Percentiles rank a stretch among this genome's conserved stretches.
phyloP scores from a whole-genome alignment of 1,140 invertebrate species.

The Chironomus striatipennis region DNA sequence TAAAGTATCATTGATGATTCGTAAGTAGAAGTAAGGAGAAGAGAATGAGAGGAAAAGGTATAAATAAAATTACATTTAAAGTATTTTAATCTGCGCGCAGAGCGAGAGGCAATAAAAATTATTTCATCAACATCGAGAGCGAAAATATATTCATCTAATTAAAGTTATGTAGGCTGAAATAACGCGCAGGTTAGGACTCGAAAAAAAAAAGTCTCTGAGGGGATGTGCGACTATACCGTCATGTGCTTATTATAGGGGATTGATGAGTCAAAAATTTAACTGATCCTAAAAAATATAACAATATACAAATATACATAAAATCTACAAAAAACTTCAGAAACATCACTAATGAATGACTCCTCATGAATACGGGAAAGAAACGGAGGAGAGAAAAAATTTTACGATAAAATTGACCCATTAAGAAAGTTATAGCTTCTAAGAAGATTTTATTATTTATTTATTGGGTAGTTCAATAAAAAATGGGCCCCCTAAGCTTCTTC shows the following conservation, averaged over 20 bases:
- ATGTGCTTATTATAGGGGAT: too few species aligned
- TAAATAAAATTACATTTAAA: constrained; percentile 15
- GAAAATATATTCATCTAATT: constrained; percentile 10
- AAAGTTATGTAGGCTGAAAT: constrained; percentile 1
- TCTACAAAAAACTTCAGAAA: too few species aligned
- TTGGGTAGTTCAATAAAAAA: too few species aligned
- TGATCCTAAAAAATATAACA: too few species aligned
- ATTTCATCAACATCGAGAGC: constrained; percentile 7
- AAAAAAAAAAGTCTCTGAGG: not conserved
- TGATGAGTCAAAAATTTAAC: too few species aligned
- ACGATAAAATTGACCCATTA: constrained; percentile 4
- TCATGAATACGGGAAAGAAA: not conserved
- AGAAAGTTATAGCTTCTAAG: not conserved
- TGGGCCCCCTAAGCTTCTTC: too few species aligned
- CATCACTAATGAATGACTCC: not conserved
- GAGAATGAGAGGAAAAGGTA: not conserved
- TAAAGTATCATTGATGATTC: not conserved
- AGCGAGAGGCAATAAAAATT: constrained; percentile 8
- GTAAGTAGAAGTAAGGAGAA: not conserved
- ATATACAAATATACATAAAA: too few species aligned
- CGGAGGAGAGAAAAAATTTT: not conserved
- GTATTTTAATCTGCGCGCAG: constrained; percentile 6
- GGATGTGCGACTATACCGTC: too few species aligned
- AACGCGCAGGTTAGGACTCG: not conserved
- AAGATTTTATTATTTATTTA: not conserved